These are phyloP conservation scores for Coendou prehensilis DNA, from an alignment of 2,797 vertebrate genomes.

Conservation along the genomic window DNA sequence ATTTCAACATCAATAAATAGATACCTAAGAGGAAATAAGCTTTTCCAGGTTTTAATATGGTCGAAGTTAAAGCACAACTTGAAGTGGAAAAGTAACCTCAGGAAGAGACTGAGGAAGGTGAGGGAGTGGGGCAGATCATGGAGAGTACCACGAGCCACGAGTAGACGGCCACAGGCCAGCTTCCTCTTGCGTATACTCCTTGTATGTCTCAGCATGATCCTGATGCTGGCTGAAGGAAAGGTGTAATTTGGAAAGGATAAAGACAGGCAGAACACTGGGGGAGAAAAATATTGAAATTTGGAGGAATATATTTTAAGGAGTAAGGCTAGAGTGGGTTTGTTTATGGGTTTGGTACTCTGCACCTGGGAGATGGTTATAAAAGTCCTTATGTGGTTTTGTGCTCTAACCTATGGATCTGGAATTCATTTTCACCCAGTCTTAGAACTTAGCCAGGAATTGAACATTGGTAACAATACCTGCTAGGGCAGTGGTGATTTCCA, in stretches of 20 bases:
- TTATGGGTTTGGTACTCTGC: not conserved
- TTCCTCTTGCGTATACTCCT: not conserved
- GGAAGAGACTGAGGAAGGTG: not conserved
- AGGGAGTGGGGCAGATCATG: rapidly evolving
- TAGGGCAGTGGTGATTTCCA: not conserved
- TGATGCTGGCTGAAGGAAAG: not conserved
- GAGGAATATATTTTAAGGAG: not conserved
- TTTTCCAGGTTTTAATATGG: slow-evolving; percentile 23
- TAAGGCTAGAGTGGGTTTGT: not conserved
- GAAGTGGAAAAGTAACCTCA: slow-evolving; percentile 43
- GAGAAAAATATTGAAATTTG: not conserved
- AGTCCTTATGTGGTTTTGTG: not conserved
- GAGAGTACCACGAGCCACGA: not conserved
- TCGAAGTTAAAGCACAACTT: slow-evolving; percentile 38
- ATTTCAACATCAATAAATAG: not conserved
- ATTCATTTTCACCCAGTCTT: not conserved
- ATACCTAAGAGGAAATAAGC: not conserved
- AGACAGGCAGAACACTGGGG: not conserved
- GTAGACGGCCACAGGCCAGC: not conserved
- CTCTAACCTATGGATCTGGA: not conserved
- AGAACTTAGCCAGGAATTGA: not conserved
- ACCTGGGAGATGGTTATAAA: not conserved
- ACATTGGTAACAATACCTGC: not conserved
- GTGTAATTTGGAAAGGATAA: not conserved
- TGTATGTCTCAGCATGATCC: not conserved